Conservation (phyloP, 2,797 vertebrate species). For the Pristis pectinata region DNA sequence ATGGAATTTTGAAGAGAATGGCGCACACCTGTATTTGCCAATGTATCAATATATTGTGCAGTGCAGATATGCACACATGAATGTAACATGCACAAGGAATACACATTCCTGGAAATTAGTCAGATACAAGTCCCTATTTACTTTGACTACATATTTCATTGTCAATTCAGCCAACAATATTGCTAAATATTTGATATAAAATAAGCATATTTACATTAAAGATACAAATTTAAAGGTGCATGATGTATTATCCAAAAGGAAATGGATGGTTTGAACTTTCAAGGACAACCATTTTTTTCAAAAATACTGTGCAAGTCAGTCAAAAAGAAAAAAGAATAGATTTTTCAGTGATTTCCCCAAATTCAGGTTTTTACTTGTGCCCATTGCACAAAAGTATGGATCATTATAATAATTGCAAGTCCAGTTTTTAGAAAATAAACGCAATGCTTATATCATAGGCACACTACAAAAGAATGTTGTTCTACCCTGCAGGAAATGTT, state of each 20-base stretch:
- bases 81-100: neutral
- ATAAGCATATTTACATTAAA: neutral
- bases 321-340: neutral
- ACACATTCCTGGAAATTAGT: neutral
- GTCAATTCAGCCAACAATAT: neutral
- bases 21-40: neutral
- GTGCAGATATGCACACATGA: neutral
- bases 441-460: neutral
- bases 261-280: neutral
- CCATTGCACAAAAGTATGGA: neutral
- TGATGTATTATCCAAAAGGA: neutral
- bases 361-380: neutral
- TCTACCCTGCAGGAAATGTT: neutral
- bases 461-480: neutral
- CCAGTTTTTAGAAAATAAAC: neutral
- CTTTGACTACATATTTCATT: slow-evolving; percentile 2
- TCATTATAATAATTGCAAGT: neutral
- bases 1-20: slow-evolving; percentile 39
- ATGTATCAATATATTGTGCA: neutral
- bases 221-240: neutral
- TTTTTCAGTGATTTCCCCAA: neutral
- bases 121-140: slow-evolving; percentile 2
- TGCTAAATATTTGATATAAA: neutral
- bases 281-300: neutral
- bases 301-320: neutral